Evolutionary conservation across 2,888 invertebrate genomes (phyloP).

Genomic region (Drosophila differens): DNA sequence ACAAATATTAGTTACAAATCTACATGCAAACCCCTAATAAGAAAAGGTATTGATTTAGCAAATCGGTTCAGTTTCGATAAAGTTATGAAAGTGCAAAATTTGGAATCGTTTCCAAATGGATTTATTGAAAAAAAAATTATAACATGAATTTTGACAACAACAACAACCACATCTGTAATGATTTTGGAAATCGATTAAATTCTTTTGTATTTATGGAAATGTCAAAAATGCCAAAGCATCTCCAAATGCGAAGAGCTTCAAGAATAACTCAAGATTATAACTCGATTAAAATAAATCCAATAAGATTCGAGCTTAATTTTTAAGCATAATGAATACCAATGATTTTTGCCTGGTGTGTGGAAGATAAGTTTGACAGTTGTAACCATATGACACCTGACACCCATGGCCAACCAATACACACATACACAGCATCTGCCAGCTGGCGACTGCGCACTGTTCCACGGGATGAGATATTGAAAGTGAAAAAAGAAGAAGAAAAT

Average conservation of each 20-base stretch:
- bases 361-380: conserved; percentile 28
- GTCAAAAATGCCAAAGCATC: neutral
- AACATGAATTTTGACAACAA: neutral
- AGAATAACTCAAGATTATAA: neutral
- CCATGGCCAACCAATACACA: conserved; percentile 62
- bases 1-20: neutral
- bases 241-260: neutral
- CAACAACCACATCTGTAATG: neutral
- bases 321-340: neutral
- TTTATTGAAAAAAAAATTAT: neutral
- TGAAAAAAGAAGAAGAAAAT: conserved; percentile 21
- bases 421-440: conserved; percentile 38
- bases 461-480: conserved; percentile 1
- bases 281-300: neutral
- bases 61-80: neutral
- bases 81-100: neutral
- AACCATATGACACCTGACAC: conserved; percentile 45
- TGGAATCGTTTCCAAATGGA: neutral
- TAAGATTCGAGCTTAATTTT: neutral
- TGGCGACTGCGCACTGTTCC: conserved; percentile 54
- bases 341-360: conserved; percentile 1
- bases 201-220: neutral
- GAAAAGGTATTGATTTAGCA: neutral
- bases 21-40: rapidly evolving
- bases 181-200: neutral